Evolutionary conservation across 1,140 invertebrate genomes (phyloP), one percentile per base, ranked within the genome.

Genomic region (Aphelenchoides fujianensis): DNA sequence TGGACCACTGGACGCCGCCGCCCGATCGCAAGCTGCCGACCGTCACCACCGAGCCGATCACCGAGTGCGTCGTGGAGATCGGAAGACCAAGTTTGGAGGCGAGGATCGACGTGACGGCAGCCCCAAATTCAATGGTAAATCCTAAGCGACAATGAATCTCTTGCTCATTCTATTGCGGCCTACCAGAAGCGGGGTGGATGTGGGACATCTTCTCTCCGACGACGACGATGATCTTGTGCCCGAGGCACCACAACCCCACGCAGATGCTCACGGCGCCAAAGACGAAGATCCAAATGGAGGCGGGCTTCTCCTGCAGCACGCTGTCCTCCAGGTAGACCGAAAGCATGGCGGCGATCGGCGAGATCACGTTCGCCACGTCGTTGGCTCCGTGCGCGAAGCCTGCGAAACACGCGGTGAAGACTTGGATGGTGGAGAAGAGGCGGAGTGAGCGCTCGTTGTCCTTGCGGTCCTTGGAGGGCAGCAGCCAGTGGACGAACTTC

Each of bases 321-420:
- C 70, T 66, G 19, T 30, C n/a, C 0, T 54, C 41, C 5, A 28
- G 7, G 59, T 78, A 77, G 55, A 78, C 36, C 1, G 68, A 55
- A 7, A 27, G 28, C 36, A 79, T 16, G 2, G 75, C 73, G 19
- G 77, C 36, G 0, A 77, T 34, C 2, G 74, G 74, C 16, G 75
- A 67, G 31, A 80, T 80, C 9, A 69, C 74, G 67, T 78, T 78
- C 28, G 73, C 31, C 34, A 97, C 95, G 87, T 98, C 95, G 86
- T 98, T 98, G n/a, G 94, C 95, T 41, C 95, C 95, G 83, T 98
- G 95, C 36, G 95, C 95, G 85, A 98, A 98, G 71, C 94, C 93
- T 0, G 94, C 95, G 86, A 98, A 73, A 69, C 2, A 67, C 31
- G 19, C 92, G 0, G 95, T 98, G 30, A 98, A 87, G 34, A 97